phyloP scores from a whole-genome alignment of 2,888 invertebrate species.

The Plebejus melissa region DNA sequence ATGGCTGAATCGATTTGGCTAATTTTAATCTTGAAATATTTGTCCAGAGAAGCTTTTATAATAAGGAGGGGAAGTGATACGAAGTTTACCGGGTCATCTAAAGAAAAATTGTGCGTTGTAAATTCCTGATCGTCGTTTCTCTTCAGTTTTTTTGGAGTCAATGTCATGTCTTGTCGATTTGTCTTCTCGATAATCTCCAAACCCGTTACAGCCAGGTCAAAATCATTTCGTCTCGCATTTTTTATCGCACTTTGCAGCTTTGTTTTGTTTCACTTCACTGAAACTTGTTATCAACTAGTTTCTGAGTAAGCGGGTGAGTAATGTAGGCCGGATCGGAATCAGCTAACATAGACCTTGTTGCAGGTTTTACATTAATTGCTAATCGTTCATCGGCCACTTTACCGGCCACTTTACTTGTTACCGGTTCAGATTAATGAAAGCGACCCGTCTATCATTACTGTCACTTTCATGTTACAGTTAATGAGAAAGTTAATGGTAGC shows the following conservation, averaged over 20 bases:
- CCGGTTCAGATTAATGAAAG: constrained; percentile 8
- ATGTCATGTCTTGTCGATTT: constrained; percentile 2
- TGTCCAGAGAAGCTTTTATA: no score
- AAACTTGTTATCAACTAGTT: constrained; percentile 20
- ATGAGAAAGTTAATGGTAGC: not conserved
- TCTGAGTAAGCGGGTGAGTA: constrained; percentile 9
- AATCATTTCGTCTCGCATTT: constrained; percentile 2
- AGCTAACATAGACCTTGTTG: constrained; percentile 1
- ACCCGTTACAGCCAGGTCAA: constrained; percentile 11
- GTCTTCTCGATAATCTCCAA: not conserved
- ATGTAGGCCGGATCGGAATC: constrained; percentile 16
- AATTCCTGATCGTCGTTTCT: not conserved
- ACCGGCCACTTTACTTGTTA: constrained; percentile 5
- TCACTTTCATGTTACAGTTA: not conserved
- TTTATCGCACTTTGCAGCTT: not conserved
- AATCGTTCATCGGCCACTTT: not conserved
- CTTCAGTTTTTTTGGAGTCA: not conserved
- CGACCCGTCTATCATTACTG: not conserved
- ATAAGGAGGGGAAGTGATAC: no score
- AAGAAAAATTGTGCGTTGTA: not conserved
- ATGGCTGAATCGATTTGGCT: no score
- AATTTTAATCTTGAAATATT: no score
- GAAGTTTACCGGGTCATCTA: not conserved
- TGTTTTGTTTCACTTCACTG: constrained; percentile 11
- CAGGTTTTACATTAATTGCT: not conserved